These are phyloP conservation scores for Perizoma affinitatum DNA, from an alignment of 2,888 invertebrate species.

Conservation along the genomic window DNA sequence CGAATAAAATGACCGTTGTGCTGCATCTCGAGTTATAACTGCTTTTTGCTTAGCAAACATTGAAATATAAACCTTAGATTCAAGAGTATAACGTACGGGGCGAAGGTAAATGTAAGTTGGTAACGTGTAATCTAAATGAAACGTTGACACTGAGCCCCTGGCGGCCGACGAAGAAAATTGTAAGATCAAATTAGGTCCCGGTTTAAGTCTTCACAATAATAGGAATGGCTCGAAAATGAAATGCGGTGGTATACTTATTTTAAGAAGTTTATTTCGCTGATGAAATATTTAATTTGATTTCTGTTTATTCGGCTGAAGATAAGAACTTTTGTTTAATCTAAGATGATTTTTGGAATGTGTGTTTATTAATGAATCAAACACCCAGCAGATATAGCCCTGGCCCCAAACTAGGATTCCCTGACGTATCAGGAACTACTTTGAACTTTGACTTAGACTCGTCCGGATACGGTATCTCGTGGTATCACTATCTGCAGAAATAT, in stretches of 20 bases:
- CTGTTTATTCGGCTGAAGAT: slow-evolving; percentile 30
- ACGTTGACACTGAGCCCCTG: slow-evolving; percentile 76
- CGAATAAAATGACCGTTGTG: slow-evolving; percentile 70
- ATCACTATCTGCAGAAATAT: too few species aligned
- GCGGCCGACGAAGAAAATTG: slow-evolving; percentile 70
- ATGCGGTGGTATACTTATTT: slow-evolving; percentile 47
- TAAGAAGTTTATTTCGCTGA: slow-evolving; percentile 22
- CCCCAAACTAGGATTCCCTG: too few species aligned
- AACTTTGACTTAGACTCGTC: too few species aligned
- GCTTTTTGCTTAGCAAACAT: slow-evolving; percentile 30
- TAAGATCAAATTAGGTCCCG: slow-evolving; percentile 75
- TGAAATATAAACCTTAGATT: slow-evolving; percentile 40
- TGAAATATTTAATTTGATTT: slow-evolving; percentile 37
- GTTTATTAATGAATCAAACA: too few species aligned
- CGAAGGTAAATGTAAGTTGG: slow-evolving; percentile 44
- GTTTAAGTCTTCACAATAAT: slow-evolving; percentile 67
- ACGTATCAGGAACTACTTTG: too few species aligned
- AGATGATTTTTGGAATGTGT: too few species aligned
- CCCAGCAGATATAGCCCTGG: background rate
- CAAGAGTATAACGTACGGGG: slow-evolving; percentile 30
- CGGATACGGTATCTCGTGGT: too few species aligned
- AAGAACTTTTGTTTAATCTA: slow-evolving; percentile 21
- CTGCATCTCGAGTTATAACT: slow-evolving; percentile 55
- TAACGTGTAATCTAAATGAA: slow-evolving; percentile 72
- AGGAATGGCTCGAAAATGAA: slow-evolving; percentile 65